Conservation (phyloP, 2,888 invertebrate species). For the Tridacna crocea region DNA sequence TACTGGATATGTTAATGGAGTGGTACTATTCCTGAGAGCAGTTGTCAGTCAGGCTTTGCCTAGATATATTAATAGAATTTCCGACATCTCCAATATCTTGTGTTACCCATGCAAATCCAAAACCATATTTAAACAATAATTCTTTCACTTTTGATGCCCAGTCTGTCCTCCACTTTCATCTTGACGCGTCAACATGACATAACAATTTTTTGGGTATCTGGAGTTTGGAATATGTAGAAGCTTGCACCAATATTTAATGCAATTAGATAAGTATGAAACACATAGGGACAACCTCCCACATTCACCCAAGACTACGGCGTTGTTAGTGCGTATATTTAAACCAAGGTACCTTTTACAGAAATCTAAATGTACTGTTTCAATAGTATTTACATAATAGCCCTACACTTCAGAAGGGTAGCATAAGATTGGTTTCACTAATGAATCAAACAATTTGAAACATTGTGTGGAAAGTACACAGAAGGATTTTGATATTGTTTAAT, state of each 20-base stretch:
- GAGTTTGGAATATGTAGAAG: neutral
- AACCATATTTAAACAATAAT: conserved; percentile 25
- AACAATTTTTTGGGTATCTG: conserved; percentile 34
- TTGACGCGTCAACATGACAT: conserved; percentile 21
- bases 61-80: conserved; percentile 1
- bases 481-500: conserved; percentile 2
- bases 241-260: conserved; percentile 6
- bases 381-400: conserved; percentile 2
- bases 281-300: neutral
- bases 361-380: conserved; percentile 12
- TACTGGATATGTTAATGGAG: conserved; percentile 8
- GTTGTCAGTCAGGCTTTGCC: conserved; percentile 18
- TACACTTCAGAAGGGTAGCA: conserved; percentile 6
- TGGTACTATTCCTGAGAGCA: neutral
- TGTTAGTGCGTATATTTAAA: neutral
- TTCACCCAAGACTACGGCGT: neutral
- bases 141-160: conserved; percentile 27
- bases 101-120: conserved; percentile 31
- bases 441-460: conserved; percentile 28
- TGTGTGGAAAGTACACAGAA: conserved; percentile 12
- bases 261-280: neutral
- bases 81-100: conserved; percentile 24
- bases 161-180: conserved; percentile 22
- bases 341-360: conserved; percentile 3
- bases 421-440: conserved; percentile 10